These are phyloP conservation scores for Callyntrura sp. DNA, from an alignment of 2,888 invertebrate genomes.

Conservation along the genomic window DNA sequence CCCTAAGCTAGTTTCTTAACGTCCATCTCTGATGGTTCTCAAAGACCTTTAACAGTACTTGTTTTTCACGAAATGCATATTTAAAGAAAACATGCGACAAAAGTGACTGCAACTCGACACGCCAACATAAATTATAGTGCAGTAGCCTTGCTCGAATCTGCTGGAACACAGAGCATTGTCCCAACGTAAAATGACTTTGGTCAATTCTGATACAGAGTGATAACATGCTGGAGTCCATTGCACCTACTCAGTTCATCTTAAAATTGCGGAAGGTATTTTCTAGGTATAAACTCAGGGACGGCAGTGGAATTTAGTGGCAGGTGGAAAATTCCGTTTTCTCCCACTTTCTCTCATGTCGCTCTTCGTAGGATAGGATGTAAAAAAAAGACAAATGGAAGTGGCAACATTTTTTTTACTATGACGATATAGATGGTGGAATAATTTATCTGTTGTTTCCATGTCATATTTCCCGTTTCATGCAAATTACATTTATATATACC, in stretches of 20 bases:
- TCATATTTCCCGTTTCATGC: no score
- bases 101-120: constrained; percentile 40
- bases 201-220: not conserved
- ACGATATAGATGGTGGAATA: no score
- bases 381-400: no score
- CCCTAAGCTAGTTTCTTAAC: not conserved
- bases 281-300: not conserved
- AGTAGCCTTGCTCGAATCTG: not conserved
- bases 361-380: no score
- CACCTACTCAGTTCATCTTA: not conserved
- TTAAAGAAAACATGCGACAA: constrained; percentile 48
- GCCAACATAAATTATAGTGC: constrained; percentile 5
- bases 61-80: constrained; percentile 31
- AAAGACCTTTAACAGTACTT: not conserved
- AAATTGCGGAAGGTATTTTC: not conserved
- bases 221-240: not conserved
- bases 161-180: not conserved
- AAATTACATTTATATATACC: no score
- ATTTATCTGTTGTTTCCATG: no score
- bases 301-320: no score
- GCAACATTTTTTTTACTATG: no score
- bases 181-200: constrained; percentile 10
- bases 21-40: not conserved
- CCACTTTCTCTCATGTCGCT: no score
- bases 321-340: no score